These are phyloP conservation scores for Caradrina kadenii DNA, from an alignment of 2,888 invertebrate species.

Conservation along the genomic window DNA sequence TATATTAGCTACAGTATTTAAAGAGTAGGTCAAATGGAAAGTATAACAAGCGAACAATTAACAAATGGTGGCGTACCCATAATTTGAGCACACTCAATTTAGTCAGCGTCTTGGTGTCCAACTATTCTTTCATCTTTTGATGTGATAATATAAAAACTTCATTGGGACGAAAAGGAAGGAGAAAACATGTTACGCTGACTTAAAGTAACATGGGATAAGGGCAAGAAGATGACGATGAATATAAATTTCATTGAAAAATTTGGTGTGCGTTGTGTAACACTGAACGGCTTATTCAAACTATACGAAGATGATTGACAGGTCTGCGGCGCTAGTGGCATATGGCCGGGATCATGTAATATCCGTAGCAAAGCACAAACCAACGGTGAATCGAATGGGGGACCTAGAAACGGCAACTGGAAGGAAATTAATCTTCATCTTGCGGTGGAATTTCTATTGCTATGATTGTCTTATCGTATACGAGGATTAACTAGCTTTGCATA, in stretches of 20 bases:
- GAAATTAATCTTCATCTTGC: conserved; percentile 75
- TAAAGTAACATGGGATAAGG: too few relatives aligned
- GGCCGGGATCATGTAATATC: conserved; percentile 70
- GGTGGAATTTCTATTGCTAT: conserved; percentile 46
- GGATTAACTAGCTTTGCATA: conserved; percentile 17
- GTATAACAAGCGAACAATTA: conserved; percentile 53
- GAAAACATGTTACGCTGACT: too few relatives aligned
- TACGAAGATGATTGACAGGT: conserved; percentile 20
- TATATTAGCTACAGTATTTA: conserved; percentile 51
- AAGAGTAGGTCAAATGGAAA: conserved; percentile 66
- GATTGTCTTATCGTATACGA: conserved; percentile 28
- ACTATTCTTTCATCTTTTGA: conserved; percentile 1
- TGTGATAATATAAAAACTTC: neutral
- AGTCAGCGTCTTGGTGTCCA: neutral
- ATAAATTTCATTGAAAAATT: neutral
- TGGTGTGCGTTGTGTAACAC: neutral
- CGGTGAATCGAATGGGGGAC: conserved; percentile 61
- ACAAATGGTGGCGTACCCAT: conserved; percentile 36
- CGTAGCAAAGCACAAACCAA: conserved; percentile 65
- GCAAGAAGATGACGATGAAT: too few relatives aligned
- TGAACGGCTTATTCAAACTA: neutral
- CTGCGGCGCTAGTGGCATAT: conserved; percentile 36
- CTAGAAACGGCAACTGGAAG: conserved; percentile 63
- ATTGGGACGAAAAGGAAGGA: too few relatives aligned
- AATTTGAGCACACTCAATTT: conserved; percentile 25